These are phyloP conservation scores for Philereme vetulata DNA, from an alignment of 2,888 invertebrate genomes.

Conservation along the genomic window DNA sequence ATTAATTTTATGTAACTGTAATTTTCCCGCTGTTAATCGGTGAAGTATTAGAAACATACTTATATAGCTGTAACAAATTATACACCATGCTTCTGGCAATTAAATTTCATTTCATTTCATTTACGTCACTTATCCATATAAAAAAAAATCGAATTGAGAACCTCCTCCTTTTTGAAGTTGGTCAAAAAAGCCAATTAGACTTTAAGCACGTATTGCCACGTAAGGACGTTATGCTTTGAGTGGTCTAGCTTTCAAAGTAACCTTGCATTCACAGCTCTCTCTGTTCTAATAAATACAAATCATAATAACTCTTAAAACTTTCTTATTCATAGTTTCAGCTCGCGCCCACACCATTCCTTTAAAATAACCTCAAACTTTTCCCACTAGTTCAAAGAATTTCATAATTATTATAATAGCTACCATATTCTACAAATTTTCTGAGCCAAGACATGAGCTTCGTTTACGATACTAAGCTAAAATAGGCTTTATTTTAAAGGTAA, in stretches of 20 bases:
- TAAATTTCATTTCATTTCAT: too few relatives aligned
- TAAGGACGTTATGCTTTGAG: too few relatives aligned
- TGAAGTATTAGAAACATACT: too few relatives aligned
- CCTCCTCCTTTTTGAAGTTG: too few relatives aligned
- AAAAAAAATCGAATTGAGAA: too few relatives aligned
- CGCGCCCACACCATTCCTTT: constrained; percentile 37
- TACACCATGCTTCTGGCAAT: too few relatives aligned
- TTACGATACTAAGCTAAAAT: not conserved
- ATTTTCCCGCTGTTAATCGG: too few relatives aligned
- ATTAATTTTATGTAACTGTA: too few relatives aligned
- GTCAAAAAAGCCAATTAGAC: too few relatives aligned
- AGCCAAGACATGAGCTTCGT: constrained; percentile 17
- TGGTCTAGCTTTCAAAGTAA: not conserved
- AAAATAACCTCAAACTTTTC: constrained; percentile 44
- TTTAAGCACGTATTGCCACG: too few relatives aligned
- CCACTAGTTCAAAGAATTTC: constrained; percentile 44
- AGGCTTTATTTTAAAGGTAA: constrained; percentile 8
- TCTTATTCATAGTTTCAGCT: constrained; percentile 27
- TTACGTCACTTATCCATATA: too few relatives aligned
- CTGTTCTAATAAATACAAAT: constrained; percentile 17
- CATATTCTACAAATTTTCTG: constrained; percentile 46
- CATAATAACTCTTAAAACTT: constrained; percentile 19
- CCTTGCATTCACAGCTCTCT: not conserved
- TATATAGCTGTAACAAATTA: too few relatives aligned
- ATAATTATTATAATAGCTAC: constrained; percentile 50